These are phyloP conservation scores for Saxidomus purpurata DNA, from an alignment of 1,140 invertebrate genomes.

Conservation along the genomic window DNA sequence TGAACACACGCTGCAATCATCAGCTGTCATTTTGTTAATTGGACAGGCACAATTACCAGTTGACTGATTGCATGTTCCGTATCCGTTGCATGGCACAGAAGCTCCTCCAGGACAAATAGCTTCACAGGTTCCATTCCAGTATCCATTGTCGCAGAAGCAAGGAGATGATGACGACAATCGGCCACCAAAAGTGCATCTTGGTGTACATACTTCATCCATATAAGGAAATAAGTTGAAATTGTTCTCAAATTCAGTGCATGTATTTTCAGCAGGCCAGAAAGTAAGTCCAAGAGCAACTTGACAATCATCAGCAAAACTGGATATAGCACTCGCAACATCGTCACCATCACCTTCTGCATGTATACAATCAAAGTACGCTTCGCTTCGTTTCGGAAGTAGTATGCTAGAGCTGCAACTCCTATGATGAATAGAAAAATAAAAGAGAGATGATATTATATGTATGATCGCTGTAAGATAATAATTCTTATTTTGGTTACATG, in stretches of 20 bases:
- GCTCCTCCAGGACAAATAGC: constrained; percentile 73
- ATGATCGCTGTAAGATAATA: too few relatives aligned
- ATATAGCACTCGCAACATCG: constrained; percentile 54
- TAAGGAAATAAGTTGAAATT: constrained; percentile 51
- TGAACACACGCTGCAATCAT: constrained; percentile 71
- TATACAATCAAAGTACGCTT: constrained; percentile 54
- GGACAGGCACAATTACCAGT: constrained; percentile 73
- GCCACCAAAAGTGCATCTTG: constrained; percentile 38
- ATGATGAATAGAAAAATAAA: too few relatives aligned
- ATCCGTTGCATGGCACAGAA: constrained; percentile 70
- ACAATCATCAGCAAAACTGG: constrained; percentile 71
- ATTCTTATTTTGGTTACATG: too few relatives aligned
- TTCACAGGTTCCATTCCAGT: constrained; percentile 71
- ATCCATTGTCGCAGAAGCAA: constrained; percentile 67
- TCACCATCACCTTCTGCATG: constrained; percentile 59
- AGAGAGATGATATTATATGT: too few relatives aligned
- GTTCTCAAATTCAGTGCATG: constrained; percentile 69
- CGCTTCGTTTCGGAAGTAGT: constrained; percentile 57
- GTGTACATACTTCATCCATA: constrained; percentile 47
- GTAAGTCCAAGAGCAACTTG: constrained; percentile 57
- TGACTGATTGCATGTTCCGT: constrained; percentile 70
- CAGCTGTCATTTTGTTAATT: constrained; percentile 63
- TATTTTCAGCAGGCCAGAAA: constrained; percentile 70
- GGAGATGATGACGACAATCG: constrained; percentile 1
- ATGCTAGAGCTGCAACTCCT: constrained; percentile 16